A percentile compares a stretch with the other conserved stretches of the same genome.
phyloP scores from a whole-genome alignment of 2,113 vertebrate genomes.

The Sinocyclocheilus anophthalmus region DNA sequence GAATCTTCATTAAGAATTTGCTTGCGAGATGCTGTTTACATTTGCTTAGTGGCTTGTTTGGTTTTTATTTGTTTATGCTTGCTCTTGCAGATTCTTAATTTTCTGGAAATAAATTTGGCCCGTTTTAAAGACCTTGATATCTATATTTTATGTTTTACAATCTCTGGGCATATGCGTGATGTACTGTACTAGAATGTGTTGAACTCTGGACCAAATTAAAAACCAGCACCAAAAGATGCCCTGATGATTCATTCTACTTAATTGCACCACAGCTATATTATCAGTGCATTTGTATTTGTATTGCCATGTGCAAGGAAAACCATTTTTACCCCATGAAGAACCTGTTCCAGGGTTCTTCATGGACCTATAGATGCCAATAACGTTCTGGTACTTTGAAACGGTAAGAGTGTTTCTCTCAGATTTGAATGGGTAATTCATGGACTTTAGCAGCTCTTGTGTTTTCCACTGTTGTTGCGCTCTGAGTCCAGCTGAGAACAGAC shows the following conservation, averaged over 20 bases:
- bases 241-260: slow-evolving; percentile 8
- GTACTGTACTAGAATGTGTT: neutral
- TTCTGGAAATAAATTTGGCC: neutral
- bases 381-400: neutral
- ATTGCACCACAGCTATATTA: neutral
- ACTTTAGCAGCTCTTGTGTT: neutral
- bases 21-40: neutral
- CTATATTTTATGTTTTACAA: neutral
- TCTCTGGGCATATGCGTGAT: neutral
- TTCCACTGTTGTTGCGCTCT: slow-evolving; percentile 5
- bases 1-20: neutral
- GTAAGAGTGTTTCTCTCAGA: neutral
- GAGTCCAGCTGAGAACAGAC: slow-evolving; percentile 9
- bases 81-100: neutral
- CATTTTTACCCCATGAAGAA: neutral
- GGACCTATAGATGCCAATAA: neutral
- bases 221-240: neutral
- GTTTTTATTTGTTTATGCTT: neutral
- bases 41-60: neutral
- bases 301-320: neutral
- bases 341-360: neutral
- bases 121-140: neutral
- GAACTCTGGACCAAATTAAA: slow-evolving; percentile 4
- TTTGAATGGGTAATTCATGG: neutral
- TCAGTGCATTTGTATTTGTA: neutral